Percentiles rank a stretch among this genome's conserved stretches.
phyloP scores from a whole-genome alignment of 2,113 vertebrate genomes.

The Nibea coibor region DNA sequence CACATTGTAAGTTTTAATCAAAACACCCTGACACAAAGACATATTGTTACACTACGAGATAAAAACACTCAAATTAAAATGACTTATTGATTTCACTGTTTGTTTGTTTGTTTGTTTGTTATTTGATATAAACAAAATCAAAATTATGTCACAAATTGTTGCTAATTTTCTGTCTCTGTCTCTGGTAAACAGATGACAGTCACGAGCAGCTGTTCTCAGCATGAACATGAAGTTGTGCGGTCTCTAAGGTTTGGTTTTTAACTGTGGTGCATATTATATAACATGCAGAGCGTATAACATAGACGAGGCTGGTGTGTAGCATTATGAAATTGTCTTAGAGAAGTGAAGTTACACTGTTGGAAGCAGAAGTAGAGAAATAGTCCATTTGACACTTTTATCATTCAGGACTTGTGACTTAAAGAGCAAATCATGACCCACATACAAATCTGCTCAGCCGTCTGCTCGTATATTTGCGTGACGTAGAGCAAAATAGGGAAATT shows the following conservation, averaged over 20 bases:
- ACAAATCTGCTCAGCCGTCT: not conserved
- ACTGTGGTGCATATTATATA: not conserved
- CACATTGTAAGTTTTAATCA: not conserved
- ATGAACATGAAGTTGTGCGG: not conserved
- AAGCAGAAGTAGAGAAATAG: slow-evolving; percentile 50
- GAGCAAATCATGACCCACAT: not conserved
- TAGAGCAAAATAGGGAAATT: slow-evolving; percentile 50
- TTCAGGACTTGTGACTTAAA: slow-evolving; percentile 8
- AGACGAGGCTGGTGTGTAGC: not conserved
- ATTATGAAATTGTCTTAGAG: slow-evolving; percentile 17
- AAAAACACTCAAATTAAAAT: not conserved
- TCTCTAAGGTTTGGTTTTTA: not conserved
- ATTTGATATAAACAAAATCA: not conserved
- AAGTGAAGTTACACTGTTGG: slow-evolving; percentile 46
- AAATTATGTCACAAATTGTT: not conserved
- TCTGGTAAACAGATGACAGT: not conserved
- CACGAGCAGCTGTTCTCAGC: not conserved
- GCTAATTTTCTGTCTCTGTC: not conserved
- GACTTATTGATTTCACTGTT: not conserved
- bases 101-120: not conserved
- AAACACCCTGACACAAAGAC: not conserved
- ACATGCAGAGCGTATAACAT: not conserved
- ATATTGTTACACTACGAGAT: too few relatives aligned
- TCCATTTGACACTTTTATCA: slow-evolving; percentile 10
- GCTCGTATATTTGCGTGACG: slow-evolving; percentile 39